Base-by-base conservation (phyloP, 2,888 invertebrate genomes). In the Synanthedon vespiformis region DNA sequence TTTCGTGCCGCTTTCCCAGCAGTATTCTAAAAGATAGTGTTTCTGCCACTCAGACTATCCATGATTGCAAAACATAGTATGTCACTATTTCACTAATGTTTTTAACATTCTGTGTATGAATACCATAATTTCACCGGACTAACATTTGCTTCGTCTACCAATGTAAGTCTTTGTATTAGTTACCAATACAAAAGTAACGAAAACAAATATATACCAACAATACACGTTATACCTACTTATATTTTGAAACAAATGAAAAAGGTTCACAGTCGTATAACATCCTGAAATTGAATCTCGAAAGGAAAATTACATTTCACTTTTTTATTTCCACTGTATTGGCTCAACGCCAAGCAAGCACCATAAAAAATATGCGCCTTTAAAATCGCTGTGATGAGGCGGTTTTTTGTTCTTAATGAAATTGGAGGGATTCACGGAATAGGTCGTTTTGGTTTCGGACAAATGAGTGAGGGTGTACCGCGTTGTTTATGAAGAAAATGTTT, bases 291-390 rank as follows among this genome's bases (percentile, higher is more conserved):
- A 64, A 61, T 60, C 58, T 56, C 54, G 53, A 53, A 64, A 60
- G 58, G 58, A 60, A 63, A 44, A 44, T 44, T 44, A 62, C 63
- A 57, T 62, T 67, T 65, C 58, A 62, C 59, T 62, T 60, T 62
- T 63, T 64, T 58, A 58, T 65, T 65, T 58, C 57, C 58, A 52
- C 57, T 63, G 57, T 62, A 65, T 63, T 61, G 59, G 57, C 56
- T 57, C 60, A 62, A 58, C 49, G 52, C 51, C 55, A 44, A 44
- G 49, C 53, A 53, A 44, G 49, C 53, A 53, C 58, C 59, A 61
- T 62, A 61, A 62, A 62, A 66, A 62, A 60, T 65, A 62, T 63
- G 60, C 60, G 60, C 59, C 59, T 64, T 68, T 65, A 61, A 64
- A 67, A 65, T 64, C 54, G 58, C 56, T 50, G 55, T 55, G 57